phyloP scores from a whole-genome alignment of 1,140 invertebrate genomes.

The Cydia pomonella region DNA sequence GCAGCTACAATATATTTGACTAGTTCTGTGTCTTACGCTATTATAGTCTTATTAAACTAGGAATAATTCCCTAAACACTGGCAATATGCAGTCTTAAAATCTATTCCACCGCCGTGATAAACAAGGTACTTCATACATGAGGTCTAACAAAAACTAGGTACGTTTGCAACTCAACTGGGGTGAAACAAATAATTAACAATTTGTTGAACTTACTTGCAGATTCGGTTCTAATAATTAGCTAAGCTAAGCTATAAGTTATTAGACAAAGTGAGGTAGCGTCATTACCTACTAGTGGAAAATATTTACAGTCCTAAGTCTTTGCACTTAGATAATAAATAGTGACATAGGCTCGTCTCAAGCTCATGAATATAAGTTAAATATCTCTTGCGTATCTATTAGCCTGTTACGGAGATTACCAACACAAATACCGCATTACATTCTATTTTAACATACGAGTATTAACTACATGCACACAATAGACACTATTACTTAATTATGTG shows the following conservation, averaged over 20 bases:
- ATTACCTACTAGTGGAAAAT: conserved; percentile 78
- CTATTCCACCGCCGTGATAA: conserved; percentile 47
- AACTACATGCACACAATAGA: conserved; percentile 70
- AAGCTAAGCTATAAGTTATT: conserved; percentile 74
- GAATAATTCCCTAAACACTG: conserved; percentile 66
- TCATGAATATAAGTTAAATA: conserved; percentile 43
- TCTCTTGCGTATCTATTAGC: conserved; percentile 49
- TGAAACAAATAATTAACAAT: conserved; percentile 29
- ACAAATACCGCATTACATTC: conserved; percentile 63
- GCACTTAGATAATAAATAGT: conserved; percentile 39
- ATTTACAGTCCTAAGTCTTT: conserved; percentile 66
- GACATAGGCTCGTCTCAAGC: conserved; percentile 48
- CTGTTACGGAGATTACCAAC: conserved; percentile 60
- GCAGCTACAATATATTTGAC: conserved; percentile 67
- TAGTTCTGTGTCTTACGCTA: conserved; percentile 70
- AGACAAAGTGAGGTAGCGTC: conserved; percentile 77
- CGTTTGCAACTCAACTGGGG: conserved; percentile 22
- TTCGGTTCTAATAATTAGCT: conserved; percentile 46
- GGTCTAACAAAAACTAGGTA: conserved; percentile 27
- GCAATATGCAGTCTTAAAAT: conserved; percentile 71
- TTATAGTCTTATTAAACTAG: conserved; percentile 49
- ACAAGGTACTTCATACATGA: conserved; percentile 14
- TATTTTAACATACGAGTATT: conserved; percentile 72
- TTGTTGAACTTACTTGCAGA: conserved; percentile 33
- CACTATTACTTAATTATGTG: conserved; percentile 67